A percentile compares a stretch with the other conserved stretches of the same genome.
phyloP scores from a whole-genome alignment of 2,797 vertebrate genomes.

The Mormyrus hasselquistii region DNA sequence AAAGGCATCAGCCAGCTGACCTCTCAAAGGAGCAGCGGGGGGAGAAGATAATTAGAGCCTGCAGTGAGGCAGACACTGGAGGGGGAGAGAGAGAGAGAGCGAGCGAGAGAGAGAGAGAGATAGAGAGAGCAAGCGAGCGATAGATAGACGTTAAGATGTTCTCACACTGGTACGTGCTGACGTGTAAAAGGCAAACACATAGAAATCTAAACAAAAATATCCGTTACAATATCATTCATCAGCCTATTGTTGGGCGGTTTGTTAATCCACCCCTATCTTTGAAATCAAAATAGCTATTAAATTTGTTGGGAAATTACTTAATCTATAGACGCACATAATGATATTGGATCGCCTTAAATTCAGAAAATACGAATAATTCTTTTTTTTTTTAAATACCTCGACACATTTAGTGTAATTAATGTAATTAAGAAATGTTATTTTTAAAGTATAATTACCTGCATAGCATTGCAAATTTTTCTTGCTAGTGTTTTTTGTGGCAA shows the following conservation, averaged over 20 bases:
- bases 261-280: neutral
- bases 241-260: neutral
- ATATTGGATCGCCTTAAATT: neutral
- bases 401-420: neutral
- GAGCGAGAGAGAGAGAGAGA: neutral
- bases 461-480: neutral
- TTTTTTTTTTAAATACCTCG: neutral
- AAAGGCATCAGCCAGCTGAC: slow-evolving; percentile 42
- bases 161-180: neutral
- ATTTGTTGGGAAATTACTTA: neutral
- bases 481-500: neutral
- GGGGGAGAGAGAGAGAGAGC: neutral
- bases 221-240: neutral
- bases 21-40: slow-evolving; percentile 30
- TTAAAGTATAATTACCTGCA: neutral
- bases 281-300: neutral
- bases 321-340: neutral
- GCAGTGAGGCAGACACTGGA: slow-evolving; percentile 20
- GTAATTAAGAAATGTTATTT: neutral
- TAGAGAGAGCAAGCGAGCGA: slow-evolving; percentile 17
- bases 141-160: slow-evolving; percentile 12
- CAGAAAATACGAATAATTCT: neutral
- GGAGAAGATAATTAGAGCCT: slow-evolving; percentile 25
- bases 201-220: neutral
- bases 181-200: neutral